Conservation (phyloP, 2,888 invertebrate genomes). For the Caenorhabditis wallacei region DNA sequence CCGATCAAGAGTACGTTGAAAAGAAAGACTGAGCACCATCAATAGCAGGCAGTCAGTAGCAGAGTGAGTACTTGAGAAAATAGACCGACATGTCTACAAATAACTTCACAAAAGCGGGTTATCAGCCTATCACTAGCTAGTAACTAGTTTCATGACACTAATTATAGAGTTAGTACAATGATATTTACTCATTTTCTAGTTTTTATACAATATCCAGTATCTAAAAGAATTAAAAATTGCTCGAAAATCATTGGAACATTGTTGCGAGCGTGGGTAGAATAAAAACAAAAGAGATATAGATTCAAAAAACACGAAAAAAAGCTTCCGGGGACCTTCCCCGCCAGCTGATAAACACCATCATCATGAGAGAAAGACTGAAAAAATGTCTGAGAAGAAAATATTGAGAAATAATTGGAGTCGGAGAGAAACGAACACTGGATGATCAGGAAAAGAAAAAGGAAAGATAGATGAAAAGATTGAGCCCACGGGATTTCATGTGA, state of each 20-base stretch:
- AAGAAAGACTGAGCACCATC: slow-evolving; percentile 52
- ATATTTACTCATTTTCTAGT: slow-evolving; percentile 1
- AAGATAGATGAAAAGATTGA: slow-evolving; percentile 27
- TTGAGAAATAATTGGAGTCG: slow-evolving; percentile 7
- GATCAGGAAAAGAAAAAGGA: slow-evolving; percentile 22
- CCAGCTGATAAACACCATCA: slow-evolving; percentile 47
- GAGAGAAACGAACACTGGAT: slow-evolving; percentile 30
- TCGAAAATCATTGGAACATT: background rate
- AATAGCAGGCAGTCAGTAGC: slow-evolving; percentile 51
- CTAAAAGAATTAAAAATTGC: background rate
- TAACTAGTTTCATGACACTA: slow-evolving; percentile 48
- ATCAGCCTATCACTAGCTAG: slow-evolving; percentile 45
- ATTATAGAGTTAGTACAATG: slow-evolving; percentile 23
- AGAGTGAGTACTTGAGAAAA: slow-evolving; percentile 59
- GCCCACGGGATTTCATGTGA: slow-evolving; percentile 46
- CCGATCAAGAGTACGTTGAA: slow-evolving; percentile 40
- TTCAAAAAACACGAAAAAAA: slow-evolving; percentile 46
- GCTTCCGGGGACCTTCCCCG: slow-evolving; percentile 37
- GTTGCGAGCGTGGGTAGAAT: slow-evolving; percentile 23
- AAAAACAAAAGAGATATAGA: slow-evolving; percentile 23
- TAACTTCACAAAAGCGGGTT: slow-evolving; percentile 51
- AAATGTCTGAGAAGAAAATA: slow-evolving; percentile 36
- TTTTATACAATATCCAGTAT: background rate
- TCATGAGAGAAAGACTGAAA: slow-evolving; percentile 30
- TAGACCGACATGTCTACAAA: slow-evolving; percentile 62